Base-by-base conservation (phyloP, 2,888 invertebrate species). In the Drosophila quinaria region DNA sequence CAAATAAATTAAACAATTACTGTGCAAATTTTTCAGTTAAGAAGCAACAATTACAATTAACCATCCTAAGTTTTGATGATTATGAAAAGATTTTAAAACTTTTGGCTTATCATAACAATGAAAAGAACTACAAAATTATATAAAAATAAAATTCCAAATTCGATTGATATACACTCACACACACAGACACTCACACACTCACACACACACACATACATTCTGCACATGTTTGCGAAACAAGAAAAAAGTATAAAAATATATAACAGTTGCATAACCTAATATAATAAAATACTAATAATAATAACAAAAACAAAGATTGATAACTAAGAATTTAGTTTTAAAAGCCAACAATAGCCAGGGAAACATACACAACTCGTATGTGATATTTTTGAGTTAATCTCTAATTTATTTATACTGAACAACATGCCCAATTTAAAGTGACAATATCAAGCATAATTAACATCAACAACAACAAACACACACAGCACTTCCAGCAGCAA, bases 351-450 rank as follows among this genome's bases (percentile, higher is more conserved):
- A 91, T 92, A 92, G 92, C 92, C 92, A 91, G 92, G 91, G 90
- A 92, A 90, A 91, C 91, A 92, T 92, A 91, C 92, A 86, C 89
- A 92, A 91, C 91, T 91, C 92, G 92, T 91, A 91, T 92, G 92
- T 92, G 92, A 92, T 92, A 92, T 92, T 92, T 92, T 91, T 88
- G 80, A 81, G 87, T 85, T 91, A 56, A 75, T 64, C 70, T 80
- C 74, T 87, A 42, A 82, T 87, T 90, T 85, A 81, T 80, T 82
- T 81, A 81, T 66, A 64, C 70, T 70, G 66, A 72, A 71, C 70
- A 80, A 80, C 79, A 88, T 44, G 63, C 74, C 71, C 72, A 77
- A 71, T 77, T 77, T 74, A 70, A 71, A 55, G 59, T 61, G 77
- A 80, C 80, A 81, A 82, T 80, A 74, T 74, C 72, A 80, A 76